Percentiles rank a stretch among this genome's conserved stretches.
These are phyloP conservation scores for Diorhabda elongata DNA, from an alignment of 1,140 invertebrate species.

Conservation along the genomic window DNA sequence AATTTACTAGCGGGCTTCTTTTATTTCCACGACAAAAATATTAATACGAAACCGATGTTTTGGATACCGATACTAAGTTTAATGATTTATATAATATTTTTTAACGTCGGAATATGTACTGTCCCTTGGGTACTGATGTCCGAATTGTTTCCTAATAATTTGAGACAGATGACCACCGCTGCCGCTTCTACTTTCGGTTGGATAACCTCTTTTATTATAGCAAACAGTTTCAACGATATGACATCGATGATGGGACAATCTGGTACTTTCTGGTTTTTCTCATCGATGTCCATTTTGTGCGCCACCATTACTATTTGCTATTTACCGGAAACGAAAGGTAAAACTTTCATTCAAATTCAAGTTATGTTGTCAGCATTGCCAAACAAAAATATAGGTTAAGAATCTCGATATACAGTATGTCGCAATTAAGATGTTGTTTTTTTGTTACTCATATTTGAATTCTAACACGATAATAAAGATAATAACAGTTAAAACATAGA, in stretches of 20 bases:
- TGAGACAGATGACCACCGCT: slow-evolving; percentile 65
- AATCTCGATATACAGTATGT: too few species aligned
- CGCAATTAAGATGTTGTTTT: too few species aligned
- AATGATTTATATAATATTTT: slow-evolving; percentile 64
- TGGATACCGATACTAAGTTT: slow-evolving; percentile 62
- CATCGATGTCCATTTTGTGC: slow-evolving; percentile 57
- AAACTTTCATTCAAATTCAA: slow-evolving; percentile 55
- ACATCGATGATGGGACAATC: slow-evolving; percentile 52
- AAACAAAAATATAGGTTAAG: too few species aligned
- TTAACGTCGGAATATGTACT: slow-evolving; percentile 62
- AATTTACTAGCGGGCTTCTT: slow-evolving; percentile 31
- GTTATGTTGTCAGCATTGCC: slow-evolving; percentile 27
- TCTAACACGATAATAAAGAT: too few species aligned
- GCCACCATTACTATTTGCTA: slow-evolving; percentile 58
- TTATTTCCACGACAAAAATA: slow-evolving; percentile 33
- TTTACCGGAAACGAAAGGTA: slow-evolving; percentile 78
- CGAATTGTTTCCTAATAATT: slow-evolving; percentile 67
- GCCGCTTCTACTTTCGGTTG: slow-evolving; percentile 66
- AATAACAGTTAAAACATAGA: too few species aligned
- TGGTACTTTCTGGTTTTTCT: slow-evolving; percentile 69
- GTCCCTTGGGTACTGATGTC: slow-evolving; percentile 67
- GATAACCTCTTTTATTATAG: slow-evolving; percentile 66
- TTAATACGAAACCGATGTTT: slow-evolving; percentile 46
- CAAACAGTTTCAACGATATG: slow-evolving; percentile 61
- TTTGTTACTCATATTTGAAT: too few species aligned